A percentile compares a stretch with the other conserved stretches of the same genome.
These are phyloP conservation scores for Rhabditophanes sp. DNA, from an alignment of 2,888 invertebrate species.

Conservation along the genomic window DNA sequence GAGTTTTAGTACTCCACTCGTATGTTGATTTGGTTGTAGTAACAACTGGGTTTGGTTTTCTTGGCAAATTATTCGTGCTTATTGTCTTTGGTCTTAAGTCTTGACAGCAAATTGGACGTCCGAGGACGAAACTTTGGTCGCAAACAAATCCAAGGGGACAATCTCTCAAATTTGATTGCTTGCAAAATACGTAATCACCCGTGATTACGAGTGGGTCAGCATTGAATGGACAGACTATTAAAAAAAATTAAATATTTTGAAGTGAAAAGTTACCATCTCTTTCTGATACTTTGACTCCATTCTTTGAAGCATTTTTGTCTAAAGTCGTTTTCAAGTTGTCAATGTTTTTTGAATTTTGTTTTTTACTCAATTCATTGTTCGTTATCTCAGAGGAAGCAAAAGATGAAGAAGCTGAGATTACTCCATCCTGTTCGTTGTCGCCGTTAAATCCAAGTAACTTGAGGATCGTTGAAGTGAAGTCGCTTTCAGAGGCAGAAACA, in stretches of 20 bases:
- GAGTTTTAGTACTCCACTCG: too few species aligned
- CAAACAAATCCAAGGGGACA: constrained; percentile 38
- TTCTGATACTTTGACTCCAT: constrained; percentile 6
- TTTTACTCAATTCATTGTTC: too few species aligned
- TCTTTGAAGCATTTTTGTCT: constrained; percentile 5
- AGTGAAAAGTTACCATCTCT: constrained; percentile 5
- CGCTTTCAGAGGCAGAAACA: constrained; percentile 14
- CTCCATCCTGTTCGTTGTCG: too few species aligned
- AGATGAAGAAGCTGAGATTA: constrained; percentile 1
- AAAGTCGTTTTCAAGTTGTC: too few species aligned
- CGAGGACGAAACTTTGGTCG: constrained; percentile 32
- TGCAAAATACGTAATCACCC: constrained; percentile 34
- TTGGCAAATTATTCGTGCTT: too few species aligned
- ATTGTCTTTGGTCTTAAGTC: constrained; percentile 18
- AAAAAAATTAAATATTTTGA: constrained; percentile 7
- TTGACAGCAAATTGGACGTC: constrained; percentile 34
- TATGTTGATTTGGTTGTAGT: constrained; percentile 23
- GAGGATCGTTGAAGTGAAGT: constrained; percentile 27
- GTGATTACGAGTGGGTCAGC: constrained; percentile 31
- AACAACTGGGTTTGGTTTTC: constrained; percentile 28
- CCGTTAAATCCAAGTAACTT: constrained; percentile 12
- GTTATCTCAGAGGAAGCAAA: neutral
- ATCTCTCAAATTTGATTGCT: constrained; percentile 28
- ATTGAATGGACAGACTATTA: constrained; percentile 37
- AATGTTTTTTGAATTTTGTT: too few species aligned